These are phyloP conservation scores for Pediacus dermestoides DNA, from an alignment of 2,888 invertebrate species.

Conservation along the genomic window DNA sequence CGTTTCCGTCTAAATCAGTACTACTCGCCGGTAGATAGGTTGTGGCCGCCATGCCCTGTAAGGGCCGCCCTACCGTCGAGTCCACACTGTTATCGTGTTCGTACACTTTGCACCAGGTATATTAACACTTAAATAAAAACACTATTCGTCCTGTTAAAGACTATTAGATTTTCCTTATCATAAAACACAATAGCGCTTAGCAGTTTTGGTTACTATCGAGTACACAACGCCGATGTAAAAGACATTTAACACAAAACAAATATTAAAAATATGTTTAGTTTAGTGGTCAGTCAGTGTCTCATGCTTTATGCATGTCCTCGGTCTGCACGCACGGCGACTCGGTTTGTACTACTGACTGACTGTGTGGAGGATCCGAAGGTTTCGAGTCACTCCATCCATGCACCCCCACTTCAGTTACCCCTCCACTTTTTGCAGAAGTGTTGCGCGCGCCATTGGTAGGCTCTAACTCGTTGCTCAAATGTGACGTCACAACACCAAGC, in stretches of 20 bases:
- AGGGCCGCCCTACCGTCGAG: conserved; percentile 56
- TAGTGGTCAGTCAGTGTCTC: conserved; percentile 41
- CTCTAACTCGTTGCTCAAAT: conserved; percentile 38
- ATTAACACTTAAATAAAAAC: too few species aligned
- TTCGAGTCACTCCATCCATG: conserved; percentile 34
- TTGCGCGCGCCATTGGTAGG: conserved; percentile 50
- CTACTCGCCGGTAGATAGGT: conserved; percentile 83
- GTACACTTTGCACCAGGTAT: conserved; percentile 45
- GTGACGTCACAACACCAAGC: conserved; percentile 43
- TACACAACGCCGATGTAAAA: too few species aligned
- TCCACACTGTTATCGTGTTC: conserved; percentile 45
- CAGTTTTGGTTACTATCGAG: conserved; percentile 36
- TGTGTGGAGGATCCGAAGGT: conserved; percentile 41
- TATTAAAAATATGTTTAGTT: conserved; percentile 7
- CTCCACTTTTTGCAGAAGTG: conserved; percentile 27
- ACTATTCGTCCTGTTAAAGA: too few species aligned
- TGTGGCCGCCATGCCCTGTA: conserved; percentile 87
- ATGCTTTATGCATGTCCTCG: conserved; percentile 60
- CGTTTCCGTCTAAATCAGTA: conserved; percentile 70
- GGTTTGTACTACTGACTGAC: conserved; percentile 61
- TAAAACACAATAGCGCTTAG: too few species aligned
- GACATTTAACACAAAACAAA: conserved; percentile 10
- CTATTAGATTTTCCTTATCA: too few species aligned
- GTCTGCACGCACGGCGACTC: conserved; percentile 51
- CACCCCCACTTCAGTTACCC: conserved; percentile 49